phyloP scores from a whole-genome alignment of 2,113 vertebrate species.

The Heloderma charlesbogerti region DNA sequence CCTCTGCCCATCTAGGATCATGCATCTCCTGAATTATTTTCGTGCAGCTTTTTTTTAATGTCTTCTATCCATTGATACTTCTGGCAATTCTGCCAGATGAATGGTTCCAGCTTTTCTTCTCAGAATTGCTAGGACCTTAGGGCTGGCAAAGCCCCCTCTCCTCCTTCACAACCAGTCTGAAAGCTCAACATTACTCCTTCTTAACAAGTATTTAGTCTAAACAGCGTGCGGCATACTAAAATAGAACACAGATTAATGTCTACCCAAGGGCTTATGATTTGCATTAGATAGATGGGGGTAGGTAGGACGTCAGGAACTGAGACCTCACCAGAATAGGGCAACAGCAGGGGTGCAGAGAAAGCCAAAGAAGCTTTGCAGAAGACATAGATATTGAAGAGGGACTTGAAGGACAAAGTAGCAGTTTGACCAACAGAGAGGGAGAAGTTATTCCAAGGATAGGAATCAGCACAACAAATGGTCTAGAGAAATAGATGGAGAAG shows the following conservation, averaged over 20 bases:
- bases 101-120: too few relatives aligned
- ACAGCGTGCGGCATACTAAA: not conserved
- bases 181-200: not conserved
- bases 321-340: not conserved
- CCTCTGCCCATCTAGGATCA: not conserved
- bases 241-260: not conserved
- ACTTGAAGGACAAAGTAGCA: not conserved
- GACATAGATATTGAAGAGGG: not conserved
- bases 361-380: not conserved
- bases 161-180: not conserved
- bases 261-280: not conserved
- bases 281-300: too few relatives aligned
- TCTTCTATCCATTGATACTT: not conserved
- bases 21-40: not conserved
- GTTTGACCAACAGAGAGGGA: not conserved
- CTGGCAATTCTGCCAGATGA: not conserved
- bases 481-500: not conserved
- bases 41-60: not conserved
- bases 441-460: not conserved
- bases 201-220: not conserved
- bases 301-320: not conserved
- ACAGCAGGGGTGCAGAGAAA: not conserved
- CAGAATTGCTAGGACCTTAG: not conserved
- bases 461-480: not conserved
- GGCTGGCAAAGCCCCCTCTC: not conserved